Percentiles rank a stretch among this genome's conserved stretches.
phyloP scores from a whole-genome alignment of 2,888 invertebrate species.

The Galeruca laticollis region DNA sequence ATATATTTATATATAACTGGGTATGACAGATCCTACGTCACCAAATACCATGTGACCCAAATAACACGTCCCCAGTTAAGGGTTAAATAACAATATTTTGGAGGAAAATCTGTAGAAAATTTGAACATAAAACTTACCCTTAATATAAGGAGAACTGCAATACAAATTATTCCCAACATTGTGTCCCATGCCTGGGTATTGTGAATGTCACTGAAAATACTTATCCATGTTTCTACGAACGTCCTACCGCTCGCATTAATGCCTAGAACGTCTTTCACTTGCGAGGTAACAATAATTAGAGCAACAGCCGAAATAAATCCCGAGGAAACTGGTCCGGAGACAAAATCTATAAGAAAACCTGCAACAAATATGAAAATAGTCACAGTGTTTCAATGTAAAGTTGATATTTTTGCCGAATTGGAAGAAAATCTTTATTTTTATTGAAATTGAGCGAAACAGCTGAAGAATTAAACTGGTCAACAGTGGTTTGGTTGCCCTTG shows the following conservation, averaged over 20 bases:
- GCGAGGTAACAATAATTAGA: slow-evolving; percentile 87
- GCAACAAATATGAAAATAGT: slow-evolving; percentile 49
- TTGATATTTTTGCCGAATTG: no score
- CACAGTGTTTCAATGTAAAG: no score
- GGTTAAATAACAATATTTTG: no score
- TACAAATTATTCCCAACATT: slow-evolving; percentile 80
- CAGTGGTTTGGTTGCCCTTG: no score
- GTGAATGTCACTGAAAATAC: slow-evolving; percentile 77
- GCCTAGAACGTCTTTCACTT: slow-evolving; percentile 85
- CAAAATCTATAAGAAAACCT: slow-evolving; percentile 90
- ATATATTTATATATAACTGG: no score
- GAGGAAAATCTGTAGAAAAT: no score
- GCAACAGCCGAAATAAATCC: slow-evolving; percentile 95
- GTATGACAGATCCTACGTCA: no score
- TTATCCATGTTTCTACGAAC: slow-evolving; percentile 83
- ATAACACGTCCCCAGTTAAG: no score
- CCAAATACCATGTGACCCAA: no score
- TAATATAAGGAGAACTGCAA: slow-evolving; percentile 80
- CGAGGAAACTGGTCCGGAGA: slow-evolving; percentile 89
- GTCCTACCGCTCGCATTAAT: slow-evolving; percentile 80
- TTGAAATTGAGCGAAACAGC: no score
- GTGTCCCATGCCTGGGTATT: slow-evolving; percentile 80
- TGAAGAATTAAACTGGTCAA: no score
- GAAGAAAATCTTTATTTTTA: no score
- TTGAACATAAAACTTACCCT: slow-evolving; percentile 78